Conservation (phyloP, 2,113 vertebrate species). For the Pholis gunnellus region DNA sequence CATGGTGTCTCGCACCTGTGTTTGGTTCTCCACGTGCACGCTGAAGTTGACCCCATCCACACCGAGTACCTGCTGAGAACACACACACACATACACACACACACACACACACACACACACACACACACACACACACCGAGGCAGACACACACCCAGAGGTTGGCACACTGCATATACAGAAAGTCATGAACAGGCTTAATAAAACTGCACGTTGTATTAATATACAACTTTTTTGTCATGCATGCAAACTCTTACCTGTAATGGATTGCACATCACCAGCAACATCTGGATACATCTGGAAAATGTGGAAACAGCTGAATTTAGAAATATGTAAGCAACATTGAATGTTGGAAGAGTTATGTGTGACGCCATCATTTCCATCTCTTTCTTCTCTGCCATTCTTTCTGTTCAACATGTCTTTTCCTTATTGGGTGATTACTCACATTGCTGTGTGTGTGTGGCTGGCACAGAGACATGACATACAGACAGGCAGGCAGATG, state of each 20-base stretch:
- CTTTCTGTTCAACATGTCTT: slow-evolving; percentile 67
- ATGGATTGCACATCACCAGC: slow-evolving; percentile 87
- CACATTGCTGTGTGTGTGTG: slow-evolving; percentile 63
- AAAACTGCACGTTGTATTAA: slow-evolving; percentile 4
- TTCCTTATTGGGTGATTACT: slow-evolving; percentile 71
- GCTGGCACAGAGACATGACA: slow-evolving; percentile 68
- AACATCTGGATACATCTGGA: slow-evolving; percentile 87
- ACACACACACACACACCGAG: slow-evolving; percentile 4
- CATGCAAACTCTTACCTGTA: slow-evolving; percentile 79
- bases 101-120: slow-evolving; percentile 28
- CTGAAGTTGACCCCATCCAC: slow-evolving; percentile 87
- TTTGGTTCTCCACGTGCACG: slow-evolving; percentile 88
- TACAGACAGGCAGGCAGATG: slow-evolving; percentile 70
- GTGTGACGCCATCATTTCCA: slow-evolving; percentile 74
- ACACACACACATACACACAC: slow-evolving; percentile 27
- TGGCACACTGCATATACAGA: slow-evolving; percentile 5
- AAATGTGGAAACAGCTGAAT: slow-evolving; percentile 71
- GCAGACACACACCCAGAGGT: slow-evolving; percentile 23
- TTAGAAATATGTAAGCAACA: slow-evolving; percentile 64
- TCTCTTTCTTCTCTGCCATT: slow-evolving; percentile 64
- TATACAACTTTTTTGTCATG: slow-evolving; percentile 27
- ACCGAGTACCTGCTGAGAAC: slow-evolving; percentile 81
- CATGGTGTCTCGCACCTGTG: slow-evolving; percentile 85
- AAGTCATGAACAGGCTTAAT: slow-evolving; percentile 1
- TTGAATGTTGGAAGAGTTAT: slow-evolving; percentile 57